These are phyloP conservation scores for Orchestes rusci DNA, from an alignment of 2,888 invertebrate species.

Conservation along the genomic window DNA sequence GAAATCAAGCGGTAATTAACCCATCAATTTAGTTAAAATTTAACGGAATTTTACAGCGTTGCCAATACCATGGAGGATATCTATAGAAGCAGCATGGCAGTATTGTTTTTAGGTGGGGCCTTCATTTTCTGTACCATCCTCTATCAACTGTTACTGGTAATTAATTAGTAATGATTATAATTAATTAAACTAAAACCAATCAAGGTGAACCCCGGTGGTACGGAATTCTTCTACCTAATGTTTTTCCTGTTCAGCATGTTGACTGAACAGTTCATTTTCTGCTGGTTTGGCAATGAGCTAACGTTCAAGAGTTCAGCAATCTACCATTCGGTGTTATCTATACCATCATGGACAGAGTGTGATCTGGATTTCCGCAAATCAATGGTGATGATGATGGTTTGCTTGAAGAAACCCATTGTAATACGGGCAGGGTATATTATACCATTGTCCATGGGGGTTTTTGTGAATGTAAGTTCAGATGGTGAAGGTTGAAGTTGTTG, in stretches of 20 bases:
- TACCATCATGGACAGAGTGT: slow-evolving; percentile 20
- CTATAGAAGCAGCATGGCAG: slow-evolving; percentile 5
- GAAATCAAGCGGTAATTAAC: slow-evolving; percentile 9
- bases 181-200: background rate
- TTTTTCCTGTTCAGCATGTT: slow-evolving; percentile 20
- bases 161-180: background rate
- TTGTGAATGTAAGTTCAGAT: slow-evolving; percentile 13
- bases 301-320: slow-evolving; percentile 20
- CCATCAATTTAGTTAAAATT: background rate
- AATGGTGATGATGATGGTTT: slow-evolving; percentile 11
- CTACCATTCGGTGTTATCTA: slow-evolving; percentile 10
- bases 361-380: slow-evolving; percentile 17
- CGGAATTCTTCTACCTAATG: slow-evolving; percentile 10
- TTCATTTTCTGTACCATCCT: slow-evolving; percentile 13
- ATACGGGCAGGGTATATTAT: slow-evolving; percentile 17
- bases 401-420: slow-evolving; percentile 11
- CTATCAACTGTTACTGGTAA: slow-evolving; percentile 12
- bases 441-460: slow-evolving; percentile 12
- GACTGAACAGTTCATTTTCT: slow-evolving; percentile 25
- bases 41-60: slow-evolving; percentile 6
- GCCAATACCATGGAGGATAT: slow-evolving; percentile 9
- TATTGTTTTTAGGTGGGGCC: slow-evolving; percentile 11
- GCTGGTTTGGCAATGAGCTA: slow-evolving; percentile 25
- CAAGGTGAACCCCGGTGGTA: background rate
- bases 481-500: background rate